Evolutionary conservation across 2,888 invertebrate species (phyloP).

Genomic region (Drosophila recens): DNA sequence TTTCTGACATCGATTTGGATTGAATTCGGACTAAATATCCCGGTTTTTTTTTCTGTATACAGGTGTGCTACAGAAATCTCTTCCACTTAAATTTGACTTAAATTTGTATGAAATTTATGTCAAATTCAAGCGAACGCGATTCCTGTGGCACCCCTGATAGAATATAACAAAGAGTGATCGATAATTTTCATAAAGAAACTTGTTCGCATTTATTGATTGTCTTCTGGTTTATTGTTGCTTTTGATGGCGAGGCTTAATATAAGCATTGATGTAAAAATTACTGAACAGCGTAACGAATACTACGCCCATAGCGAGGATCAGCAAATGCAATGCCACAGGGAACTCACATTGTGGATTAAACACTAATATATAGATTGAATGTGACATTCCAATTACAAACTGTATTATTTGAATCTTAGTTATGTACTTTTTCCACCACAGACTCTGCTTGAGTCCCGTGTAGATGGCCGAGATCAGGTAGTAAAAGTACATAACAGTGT

Average conservation of each 20-base stretch:
- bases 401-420: conserved; percentile 21
- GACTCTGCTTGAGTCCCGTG: neutral
- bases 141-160: too few relatives aligned
- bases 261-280: conserved; percentile 17
- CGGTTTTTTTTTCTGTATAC: too few relatives aligned
- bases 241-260: neutral
- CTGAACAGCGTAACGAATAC: conserved; percentile 13
- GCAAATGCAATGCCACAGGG: neutral
- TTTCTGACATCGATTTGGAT: too few relatives aligned
- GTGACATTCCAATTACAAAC: conserved; percentile 1
- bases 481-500: conserved; percentile 22
- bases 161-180: too few relatives aligned
- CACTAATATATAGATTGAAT: conserved; percentile 2
- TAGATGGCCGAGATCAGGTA: conserved; percentile 15
- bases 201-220: too few relatives aligned
- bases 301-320: neutral
- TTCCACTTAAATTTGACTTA: too few relatives aligned
- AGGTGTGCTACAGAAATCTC: too few relatives aligned
- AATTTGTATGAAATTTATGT: too few relatives aligned
- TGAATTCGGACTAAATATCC: too few relatives aligned
- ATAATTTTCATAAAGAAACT: too few relatives aligned
- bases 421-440: conserved; percentile 35
- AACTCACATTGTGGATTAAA: conserved; percentile 9
- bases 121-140: too few relatives aligned
- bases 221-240: neutral